These are phyloP conservation scores for Suricata suricatta DNA, from an alignment of 2,113 vertebrate species.

Conservation along the genomic window DNA sequence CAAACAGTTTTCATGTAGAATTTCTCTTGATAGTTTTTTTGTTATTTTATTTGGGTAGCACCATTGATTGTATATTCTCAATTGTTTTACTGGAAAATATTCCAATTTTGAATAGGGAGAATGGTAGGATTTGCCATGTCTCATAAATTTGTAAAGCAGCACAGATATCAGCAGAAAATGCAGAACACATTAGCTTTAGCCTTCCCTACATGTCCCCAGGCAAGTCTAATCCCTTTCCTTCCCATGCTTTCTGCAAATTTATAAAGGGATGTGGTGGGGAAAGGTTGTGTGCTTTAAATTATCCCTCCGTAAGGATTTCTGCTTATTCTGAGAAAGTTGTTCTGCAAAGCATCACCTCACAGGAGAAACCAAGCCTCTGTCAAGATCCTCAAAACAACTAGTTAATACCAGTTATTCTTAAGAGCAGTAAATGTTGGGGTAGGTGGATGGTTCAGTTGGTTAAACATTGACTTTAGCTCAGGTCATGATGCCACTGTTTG, in stretches of 20 bases:
- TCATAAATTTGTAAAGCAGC: background rate
- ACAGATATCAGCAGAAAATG: background rate
- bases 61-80: background rate
- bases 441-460: too few relatives aligned
- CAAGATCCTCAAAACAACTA: background rate
- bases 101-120: background rate
- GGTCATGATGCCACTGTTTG: too few relatives aligned
- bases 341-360: background rate
- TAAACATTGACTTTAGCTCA: too few relatives aligned
- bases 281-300: background rate
- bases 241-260: background rate
- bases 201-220: background rate
- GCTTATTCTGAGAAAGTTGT: background rate
- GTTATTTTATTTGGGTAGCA: background rate
- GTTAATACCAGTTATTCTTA: background rate
- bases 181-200: background rate
- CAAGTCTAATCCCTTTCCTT: background rate
- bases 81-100: slow-evolving; percentile 9
- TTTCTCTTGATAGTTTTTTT: background rate
- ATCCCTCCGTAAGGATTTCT: background rate
- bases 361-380: background rate
- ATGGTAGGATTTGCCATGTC: background rate
- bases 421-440: too few relatives aligned
- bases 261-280: background rate
- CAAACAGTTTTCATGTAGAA: background rate